Conservation (phyloP, 1,140 invertebrate genomes). For the Danaus plexippus region DNA sequence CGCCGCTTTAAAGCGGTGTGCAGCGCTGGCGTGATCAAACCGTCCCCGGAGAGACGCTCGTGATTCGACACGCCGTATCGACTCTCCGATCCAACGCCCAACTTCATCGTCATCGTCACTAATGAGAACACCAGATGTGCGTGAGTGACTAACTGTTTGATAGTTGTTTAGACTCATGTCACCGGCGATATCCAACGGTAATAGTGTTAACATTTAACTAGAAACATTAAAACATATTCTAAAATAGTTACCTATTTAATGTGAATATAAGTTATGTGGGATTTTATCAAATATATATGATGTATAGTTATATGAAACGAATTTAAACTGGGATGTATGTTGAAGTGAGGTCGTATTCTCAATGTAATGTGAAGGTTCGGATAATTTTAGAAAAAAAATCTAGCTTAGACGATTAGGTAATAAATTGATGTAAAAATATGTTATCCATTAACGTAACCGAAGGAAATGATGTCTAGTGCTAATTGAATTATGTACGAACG, state of each 20-base stretch:
- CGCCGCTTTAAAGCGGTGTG: too few species aligned
- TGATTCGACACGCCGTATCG: slow-evolving; percentile 1
- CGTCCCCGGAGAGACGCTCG: slow-evolving; percentile 49
- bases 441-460: slow-evolving; percentile 15
- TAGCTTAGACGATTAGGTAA: slow-evolving; percentile 15
- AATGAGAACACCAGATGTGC: too few species aligned
- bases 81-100: slow-evolving; percentile 54
- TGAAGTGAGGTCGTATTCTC: slow-evolving; percentile 20
- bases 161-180: too few species aligned
- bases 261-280: slow-evolving; percentile 67
- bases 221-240: slow-evolving; percentile 65
- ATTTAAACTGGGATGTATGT: slow-evolving; percentile 56
- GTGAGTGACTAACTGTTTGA: too few species aligned
- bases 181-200: slow-evolving; percentile 56
- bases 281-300: slow-evolving; percentile 67
- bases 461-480: slow-evolving; percentile 11
- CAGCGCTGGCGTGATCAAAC: slow-evolving; percentile 11
- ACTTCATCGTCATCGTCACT: slow-evolving; percentile 27
- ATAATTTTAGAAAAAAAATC: slow-evolving; percentile 8
- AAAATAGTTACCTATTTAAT: slow-evolving; percentile 56
- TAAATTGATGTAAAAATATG: slow-evolving; percentile 18
- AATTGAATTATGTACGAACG: slow-evolving; percentile 8
- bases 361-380: slow-evolving; percentile 12
- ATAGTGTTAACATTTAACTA: slow-evolving; percentile 50
- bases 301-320: slow-evolving; percentile 50